Evolutionary conservation across 2,888 invertebrate genomes (phyloP).

Genomic region (Erynnis tages): DNA sequence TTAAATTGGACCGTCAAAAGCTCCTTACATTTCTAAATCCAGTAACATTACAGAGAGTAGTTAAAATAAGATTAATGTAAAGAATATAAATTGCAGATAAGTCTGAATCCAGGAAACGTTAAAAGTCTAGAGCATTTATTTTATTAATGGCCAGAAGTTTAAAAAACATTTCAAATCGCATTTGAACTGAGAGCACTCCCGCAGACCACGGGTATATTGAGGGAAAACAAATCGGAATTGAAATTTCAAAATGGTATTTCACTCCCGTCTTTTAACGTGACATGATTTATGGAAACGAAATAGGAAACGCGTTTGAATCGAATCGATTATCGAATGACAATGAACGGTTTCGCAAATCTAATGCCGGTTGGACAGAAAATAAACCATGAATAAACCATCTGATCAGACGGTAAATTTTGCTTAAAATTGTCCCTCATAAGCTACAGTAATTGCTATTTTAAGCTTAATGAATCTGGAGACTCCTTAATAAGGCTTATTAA

Average conservation of each 20-base stretch:
- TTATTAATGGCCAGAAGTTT: neutral
- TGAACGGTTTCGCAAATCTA: neutral
- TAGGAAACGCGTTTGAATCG: slow-evolving; percentile 1
- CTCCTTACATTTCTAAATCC: no score
- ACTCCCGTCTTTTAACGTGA: neutral
- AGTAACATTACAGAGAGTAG: no score
- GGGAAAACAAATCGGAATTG: slow-evolving; percentile 11
- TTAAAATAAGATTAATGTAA: no score
- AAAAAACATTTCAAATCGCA: slow-evolving; percentile 6
- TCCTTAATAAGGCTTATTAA: no score
- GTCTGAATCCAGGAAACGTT: neutral
- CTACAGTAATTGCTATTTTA: no score
- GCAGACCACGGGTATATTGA: slow-evolving; percentile 1
- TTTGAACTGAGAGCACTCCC: slow-evolving; percentile 5
- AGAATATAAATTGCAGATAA: no score
- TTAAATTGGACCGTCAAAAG: no score
- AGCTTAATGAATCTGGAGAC: no score
- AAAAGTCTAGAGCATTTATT: neutral
- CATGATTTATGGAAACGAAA: slow-evolving; percentile 15
- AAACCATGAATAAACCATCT: no score
- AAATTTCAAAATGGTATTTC: slow-evolving; percentile 16
- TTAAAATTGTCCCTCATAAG: no score
- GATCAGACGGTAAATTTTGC: no score
- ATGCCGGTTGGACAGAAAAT: neutral
- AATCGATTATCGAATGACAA: slow-evolving; percentile 2